A percentile compares a stretch with the other conserved stretches of the same genome.
Conservation (phyloP, 37 sponge, comb jelly and placozoan genomes). For the Aplysina aerophoba region DNA sequence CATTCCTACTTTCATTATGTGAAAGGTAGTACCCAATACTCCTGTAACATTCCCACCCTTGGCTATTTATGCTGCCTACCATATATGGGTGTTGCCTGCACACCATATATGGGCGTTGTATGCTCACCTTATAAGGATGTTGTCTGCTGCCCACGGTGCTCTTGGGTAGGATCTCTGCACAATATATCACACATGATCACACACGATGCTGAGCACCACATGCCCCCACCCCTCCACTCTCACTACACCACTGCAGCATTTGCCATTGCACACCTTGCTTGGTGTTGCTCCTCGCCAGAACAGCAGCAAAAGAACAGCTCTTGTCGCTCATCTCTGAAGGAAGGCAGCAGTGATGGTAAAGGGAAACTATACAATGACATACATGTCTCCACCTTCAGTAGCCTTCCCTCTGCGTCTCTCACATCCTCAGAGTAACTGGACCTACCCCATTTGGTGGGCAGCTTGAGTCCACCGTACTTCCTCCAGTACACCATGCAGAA, state of each 20-base stretch:
- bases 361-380: not conserved
- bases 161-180: no score
- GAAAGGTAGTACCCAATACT: no score
- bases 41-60: no score
- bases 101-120: no score
- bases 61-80: no score
- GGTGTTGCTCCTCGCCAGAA: not conserved
- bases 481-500: conserved; percentile 92
- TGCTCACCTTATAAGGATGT: no score
- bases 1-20: no score
- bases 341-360: not conserved
- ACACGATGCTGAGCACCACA: no score
- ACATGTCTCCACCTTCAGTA: not conserved
- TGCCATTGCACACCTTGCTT: not conserved
- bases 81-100: no score
- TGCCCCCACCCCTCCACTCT: no score
- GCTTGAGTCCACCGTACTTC: conserved; percentile 93
- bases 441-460: conserved; percentile 89
- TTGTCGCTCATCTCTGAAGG: conserved; percentile 18
- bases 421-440: not conserved
- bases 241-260: not conserved
- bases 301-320: conserved; percentile 32
- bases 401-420: not conserved
- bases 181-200: no score
- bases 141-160: no score